Evolutionary conservation across 2,113 vertebrate genomes (phyloP), one percentile per base, ranked within the genome.

Genomic region (Turdus rufiventris): DNA sequence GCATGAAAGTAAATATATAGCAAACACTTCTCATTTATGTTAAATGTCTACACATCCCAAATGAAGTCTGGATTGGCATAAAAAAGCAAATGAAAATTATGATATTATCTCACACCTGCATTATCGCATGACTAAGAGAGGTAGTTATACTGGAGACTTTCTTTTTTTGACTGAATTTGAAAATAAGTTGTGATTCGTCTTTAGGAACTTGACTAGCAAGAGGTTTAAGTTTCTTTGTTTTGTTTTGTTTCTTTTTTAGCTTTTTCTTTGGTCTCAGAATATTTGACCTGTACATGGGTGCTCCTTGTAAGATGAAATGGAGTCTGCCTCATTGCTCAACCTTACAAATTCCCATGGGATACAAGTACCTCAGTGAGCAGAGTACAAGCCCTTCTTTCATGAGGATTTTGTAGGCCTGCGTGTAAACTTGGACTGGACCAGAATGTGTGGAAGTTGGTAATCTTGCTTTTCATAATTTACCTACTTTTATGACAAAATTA

Each of bases 401-500:
- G 43, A 68, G 10, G 84, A 51, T 83, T 93, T 92, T 85, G 70
- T 85, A 85, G 28, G 81, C 33, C 20, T 87, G 76, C 11, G 31
- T 84, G 42, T 36, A 74, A 89, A 68, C 9, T 18, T 79, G 73
- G 72, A 67, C 40, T 90, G 63, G 76, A 90, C 13, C 61, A 54
- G 70, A 94, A 89, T 20, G 34, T 42, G 14, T 67, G 36, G 85
- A 95, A 89, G n/a, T 88, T 96, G 28, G 19, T 78, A 82, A 96
- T n/a, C 50, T 82, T 88, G 60, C 6, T 73, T 78, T 95, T 88
- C 63, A 79, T 73, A 66, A 95, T 91, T 94, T 33, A 72, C 40
- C 9, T n/a, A 57, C 34, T 93, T 94, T 87, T 73, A 89, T 57
- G 78, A 90, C 9, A 93, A 48, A 91, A 85, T 85, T 94, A 96